Evolutionary conservation across 1,140 invertebrate species (phyloP).

Genomic region (Venustaconcha ellipsiformis): DNA sequence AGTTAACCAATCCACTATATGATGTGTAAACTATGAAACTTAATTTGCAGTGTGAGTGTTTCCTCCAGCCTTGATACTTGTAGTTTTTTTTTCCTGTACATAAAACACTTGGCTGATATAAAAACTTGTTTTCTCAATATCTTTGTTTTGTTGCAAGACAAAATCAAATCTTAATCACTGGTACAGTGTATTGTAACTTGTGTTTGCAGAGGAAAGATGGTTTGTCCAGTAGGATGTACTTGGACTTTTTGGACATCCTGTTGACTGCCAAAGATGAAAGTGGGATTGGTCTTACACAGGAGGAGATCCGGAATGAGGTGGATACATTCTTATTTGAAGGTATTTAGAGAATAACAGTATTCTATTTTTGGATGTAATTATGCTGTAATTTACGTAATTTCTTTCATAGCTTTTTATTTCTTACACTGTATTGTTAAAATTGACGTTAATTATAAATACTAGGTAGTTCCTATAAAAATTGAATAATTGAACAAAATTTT

Average conservation of each 20-base stretch:
- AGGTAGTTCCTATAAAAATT: too few species aligned
- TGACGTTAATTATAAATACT: too few species aligned
- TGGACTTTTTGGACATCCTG: conserved; percentile 40
- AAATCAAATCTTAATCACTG: too few species aligned
- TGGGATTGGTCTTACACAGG: conserved; percentile 26
- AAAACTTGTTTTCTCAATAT: not conserved
- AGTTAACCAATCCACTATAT: too few species aligned
- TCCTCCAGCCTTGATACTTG: too few species aligned
- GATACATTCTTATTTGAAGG: conserved; percentile 57
- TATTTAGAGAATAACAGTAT: not conserved
- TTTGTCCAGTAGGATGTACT: conserved; percentile 5
- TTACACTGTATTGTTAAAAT: too few species aligned
- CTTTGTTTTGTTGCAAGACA: not conserved
- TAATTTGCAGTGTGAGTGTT: too few species aligned
- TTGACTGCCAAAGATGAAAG: conserved; percentile 28
- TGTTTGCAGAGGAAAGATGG: not conserved
- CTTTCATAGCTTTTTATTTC: too few species aligned
- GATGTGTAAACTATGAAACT: too few species aligned
- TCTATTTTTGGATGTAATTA: too few species aligned
- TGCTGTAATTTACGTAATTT: too few species aligned
- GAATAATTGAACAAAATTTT: too few species aligned
- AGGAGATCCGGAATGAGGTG: conserved; percentile 37
- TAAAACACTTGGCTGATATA: not conserved
- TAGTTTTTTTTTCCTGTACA: not conserved
- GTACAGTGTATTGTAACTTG: not conserved